These are phyloP conservation scores for Crypturellus undulatus DNA, from an alignment of 2,113 vertebrate species.

Conservation along the genomic window DNA sequence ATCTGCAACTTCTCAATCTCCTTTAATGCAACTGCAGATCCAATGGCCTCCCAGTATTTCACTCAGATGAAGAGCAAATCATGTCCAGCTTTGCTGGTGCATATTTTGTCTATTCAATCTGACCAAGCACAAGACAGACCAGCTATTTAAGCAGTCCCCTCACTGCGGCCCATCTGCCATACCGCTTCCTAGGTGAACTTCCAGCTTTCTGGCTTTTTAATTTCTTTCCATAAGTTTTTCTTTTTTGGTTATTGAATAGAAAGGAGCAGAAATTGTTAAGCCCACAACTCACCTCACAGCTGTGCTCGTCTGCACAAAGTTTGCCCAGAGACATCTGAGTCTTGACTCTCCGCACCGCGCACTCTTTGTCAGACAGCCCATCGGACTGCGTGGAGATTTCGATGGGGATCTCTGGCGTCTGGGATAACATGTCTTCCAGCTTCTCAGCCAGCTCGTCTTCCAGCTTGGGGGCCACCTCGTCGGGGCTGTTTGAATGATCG, in stretches of 20 bases:
- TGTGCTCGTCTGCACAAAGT: slow-evolving; percentile 91
- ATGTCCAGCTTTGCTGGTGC: not conserved
- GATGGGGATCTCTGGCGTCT: slow-evolving; percentile 96
- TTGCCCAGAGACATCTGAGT: slow-evolving; percentile 99
- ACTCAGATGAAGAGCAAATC: not conserved
- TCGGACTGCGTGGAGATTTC: slow-evolving; percentile 98
- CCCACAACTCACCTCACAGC: slow-evolving; percentile 86
- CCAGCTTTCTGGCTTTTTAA: not conserved
- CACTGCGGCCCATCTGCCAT: not conserved
- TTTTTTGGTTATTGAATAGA: not conserved
- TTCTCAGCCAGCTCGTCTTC: slow-evolving; percentile 86
- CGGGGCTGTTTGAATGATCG: slow-evolving; percentile 94
- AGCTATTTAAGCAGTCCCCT: not conserved
- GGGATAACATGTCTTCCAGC: slow-evolving; percentile 91
- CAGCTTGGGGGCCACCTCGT: slow-evolving; percentile 84
- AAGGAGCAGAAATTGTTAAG: not conserved
- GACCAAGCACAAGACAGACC: not conserved
- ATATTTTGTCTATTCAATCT: not conserved
- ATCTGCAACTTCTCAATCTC: not conserved
- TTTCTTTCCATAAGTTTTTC: not conserved
- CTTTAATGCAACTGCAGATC: not conserved
- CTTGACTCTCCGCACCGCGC: slow-evolving; percentile 94
- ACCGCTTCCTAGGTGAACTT: not conserved
- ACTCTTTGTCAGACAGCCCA: slow-evolving; percentile 97
- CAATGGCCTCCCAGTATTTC: not conserved